These are phyloP conservation scores for Mesodorylaimus sp. DNA, from an alignment of 2,888 invertebrate species.

Conservation along the genomic window DNA sequence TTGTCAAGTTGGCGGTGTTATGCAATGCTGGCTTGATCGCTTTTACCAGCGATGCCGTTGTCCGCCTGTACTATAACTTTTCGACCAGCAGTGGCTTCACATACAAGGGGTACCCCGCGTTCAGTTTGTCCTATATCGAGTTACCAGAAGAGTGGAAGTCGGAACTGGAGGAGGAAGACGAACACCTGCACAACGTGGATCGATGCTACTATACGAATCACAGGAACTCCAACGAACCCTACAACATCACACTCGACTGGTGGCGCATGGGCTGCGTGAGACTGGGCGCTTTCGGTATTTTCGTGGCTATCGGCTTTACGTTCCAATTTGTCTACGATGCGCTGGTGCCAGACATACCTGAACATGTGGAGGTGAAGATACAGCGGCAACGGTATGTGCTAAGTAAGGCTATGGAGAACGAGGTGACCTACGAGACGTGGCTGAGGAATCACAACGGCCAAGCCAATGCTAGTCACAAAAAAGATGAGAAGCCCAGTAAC, in stretches of 20 bases:
- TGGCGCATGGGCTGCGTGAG: neutral
- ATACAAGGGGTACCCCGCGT: constrained; percentile 1
- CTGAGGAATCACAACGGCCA: too few species aligned
- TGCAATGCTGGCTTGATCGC: constrained; percentile 90
- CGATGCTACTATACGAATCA: neutral
- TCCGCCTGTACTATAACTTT: constrained; percentile 57
- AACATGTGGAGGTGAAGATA: neutral
- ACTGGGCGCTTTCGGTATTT: neutral
- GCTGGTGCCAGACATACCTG: neutral
- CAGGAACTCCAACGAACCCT: neutral
- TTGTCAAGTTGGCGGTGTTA: constrained; percentile 73
- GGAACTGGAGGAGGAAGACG: neutral
- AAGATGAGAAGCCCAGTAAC: too few species aligned
- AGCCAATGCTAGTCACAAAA: too few species aligned
- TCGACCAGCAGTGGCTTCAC: neutral
- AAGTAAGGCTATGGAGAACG: neutral
- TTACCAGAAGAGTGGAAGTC: neutral
- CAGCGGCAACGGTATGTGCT: neutral
- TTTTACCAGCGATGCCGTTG: constrained; percentile 85
- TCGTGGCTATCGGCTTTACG: neutral
- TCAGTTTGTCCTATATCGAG: neutral
- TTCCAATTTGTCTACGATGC: neutral
- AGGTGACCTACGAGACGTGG: too few species aligned
- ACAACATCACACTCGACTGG: neutral
- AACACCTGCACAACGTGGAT: neutral